A percentile compares a stretch with the other conserved stretches of the same genome.
Evolutionary conservation across 2,797 vertebrate species (phyloP).

Genomic region (Hypotaenidia okinawae): DNA sequence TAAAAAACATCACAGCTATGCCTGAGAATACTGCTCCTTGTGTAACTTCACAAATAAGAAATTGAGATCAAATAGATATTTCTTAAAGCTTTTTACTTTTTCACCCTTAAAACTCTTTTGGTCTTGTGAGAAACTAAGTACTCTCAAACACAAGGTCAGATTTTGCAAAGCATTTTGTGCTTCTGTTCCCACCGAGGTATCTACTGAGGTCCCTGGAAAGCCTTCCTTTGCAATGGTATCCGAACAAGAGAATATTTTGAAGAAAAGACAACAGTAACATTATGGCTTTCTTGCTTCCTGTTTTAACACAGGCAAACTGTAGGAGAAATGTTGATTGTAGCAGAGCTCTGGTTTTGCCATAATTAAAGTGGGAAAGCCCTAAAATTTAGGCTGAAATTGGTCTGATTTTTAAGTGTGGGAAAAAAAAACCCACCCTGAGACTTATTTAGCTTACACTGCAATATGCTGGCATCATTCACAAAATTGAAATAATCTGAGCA

Average conservation of each 20-base stretch:
- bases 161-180: neutral
- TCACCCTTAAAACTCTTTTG: neutral
- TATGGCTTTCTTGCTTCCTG: neutral
- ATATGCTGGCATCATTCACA: neutral
- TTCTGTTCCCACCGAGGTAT: neutral
- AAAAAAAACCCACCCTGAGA: neutral
- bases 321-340: neutral
- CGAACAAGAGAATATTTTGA: neutral
- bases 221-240: neutral
- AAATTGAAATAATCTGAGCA: neutral
- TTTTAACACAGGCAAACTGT: neutral
- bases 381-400: neutral
- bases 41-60: neutral
- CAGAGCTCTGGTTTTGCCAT: neutral
- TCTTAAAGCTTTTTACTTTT: neutral
- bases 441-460: neutral
- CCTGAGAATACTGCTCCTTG: neutral
- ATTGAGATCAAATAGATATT: neutral
- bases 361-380: neutral
- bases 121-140: neutral
- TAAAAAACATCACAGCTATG: neutral
- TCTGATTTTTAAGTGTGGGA: neutral
- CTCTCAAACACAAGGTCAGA: neutral
- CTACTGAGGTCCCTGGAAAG: neutral
- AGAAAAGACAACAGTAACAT: neutral